Evolutionary conservation across 2,888 invertebrate genomes (phyloP).

Genomic region (Elegia similella): DNA sequence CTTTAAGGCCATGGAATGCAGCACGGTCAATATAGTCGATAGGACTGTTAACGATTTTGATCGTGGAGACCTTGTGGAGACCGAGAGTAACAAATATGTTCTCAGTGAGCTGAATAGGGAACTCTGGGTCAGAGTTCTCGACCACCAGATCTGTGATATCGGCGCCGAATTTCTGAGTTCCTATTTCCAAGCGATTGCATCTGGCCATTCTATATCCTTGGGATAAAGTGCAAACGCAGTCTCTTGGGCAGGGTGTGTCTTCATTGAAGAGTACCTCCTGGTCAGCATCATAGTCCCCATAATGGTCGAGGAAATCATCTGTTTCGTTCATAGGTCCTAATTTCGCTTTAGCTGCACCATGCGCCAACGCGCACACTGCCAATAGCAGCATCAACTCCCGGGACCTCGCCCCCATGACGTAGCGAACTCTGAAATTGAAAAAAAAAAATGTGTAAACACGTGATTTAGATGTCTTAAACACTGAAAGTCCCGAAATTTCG

Average conservation of each 20-base stretch:
- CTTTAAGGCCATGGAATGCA: slow-evolving; percentile 86
- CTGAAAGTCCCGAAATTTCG: slow-evolving; percentile 7
- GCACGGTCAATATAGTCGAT: slow-evolving; percentile 84
- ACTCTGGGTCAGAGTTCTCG: slow-evolving; percentile 82
- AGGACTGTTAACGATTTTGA: slow-evolving; percentile 86
- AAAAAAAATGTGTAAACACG: slow-evolving; percentile 24
- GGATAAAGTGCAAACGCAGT: slow-evolving; percentile 83
- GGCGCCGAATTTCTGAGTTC: slow-evolving; percentile 84
- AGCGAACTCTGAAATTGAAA: slow-evolving; percentile 71
- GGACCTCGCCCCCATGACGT: slow-evolving; percentile 74
- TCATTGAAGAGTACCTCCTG: slow-evolving; percentile 75
- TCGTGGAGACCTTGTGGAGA: slow-evolving; percentile 84
- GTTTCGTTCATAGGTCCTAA: slow-evolving; percentile 42
- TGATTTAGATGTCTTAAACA: neutral
- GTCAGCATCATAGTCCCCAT: slow-evolving; percentile 71
- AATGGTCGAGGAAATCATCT: slow-evolving; percentile 59
- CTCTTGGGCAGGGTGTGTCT: slow-evolving; percentile 82
- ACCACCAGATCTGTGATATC: slow-evolving; percentile 85
- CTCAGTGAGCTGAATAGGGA: slow-evolving; percentile 82
- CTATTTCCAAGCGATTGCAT: slow-evolving; percentile 85
- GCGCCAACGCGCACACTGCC: slow-evolving; percentile 68
- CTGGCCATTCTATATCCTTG: slow-evolving; percentile 83
- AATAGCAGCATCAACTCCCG: slow-evolving; percentile 76
- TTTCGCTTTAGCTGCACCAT: slow-evolving; percentile 62
- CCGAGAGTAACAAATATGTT: slow-evolving; percentile 83